Evolutionary conservation across 2,113 vertebrate species (phyloP).

Genomic region (Neotragus pygmaeus): DNA sequence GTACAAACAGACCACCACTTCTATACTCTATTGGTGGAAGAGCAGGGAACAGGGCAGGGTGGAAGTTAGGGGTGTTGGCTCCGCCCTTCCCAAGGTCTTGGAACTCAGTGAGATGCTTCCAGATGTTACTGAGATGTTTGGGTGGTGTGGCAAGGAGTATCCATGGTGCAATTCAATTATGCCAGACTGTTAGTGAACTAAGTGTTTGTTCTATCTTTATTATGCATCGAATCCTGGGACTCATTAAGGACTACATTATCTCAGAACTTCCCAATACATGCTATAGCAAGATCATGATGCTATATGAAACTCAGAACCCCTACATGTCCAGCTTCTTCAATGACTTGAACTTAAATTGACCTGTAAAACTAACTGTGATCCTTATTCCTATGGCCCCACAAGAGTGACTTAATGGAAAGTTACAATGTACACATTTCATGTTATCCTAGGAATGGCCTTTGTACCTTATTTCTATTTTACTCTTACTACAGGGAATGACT

Average conservation of each 20-base stretch:
- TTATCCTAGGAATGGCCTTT: not conserved
- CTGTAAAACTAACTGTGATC: not conserved
- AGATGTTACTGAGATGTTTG: not conserved
- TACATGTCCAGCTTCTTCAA: conserved; percentile 12
- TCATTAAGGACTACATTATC: not conserved
- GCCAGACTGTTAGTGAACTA: conserved; percentile 36
- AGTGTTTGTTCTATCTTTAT: conserved; percentile 46
- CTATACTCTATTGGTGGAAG: not conserved
- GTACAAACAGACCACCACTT: not conserved
- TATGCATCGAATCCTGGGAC: conserved; percentile 35
- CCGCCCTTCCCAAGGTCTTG: conserved; percentile 13
- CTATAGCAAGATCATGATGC: not conserved
- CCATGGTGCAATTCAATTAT: conserved; percentile 52
- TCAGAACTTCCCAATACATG: not conserved
- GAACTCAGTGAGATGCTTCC: not conserved
- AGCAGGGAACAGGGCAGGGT: not conserved
- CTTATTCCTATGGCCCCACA: not conserved
- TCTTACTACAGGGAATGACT: not conserved
- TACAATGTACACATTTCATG: not conserved
- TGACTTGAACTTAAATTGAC: conserved; percentile 21
- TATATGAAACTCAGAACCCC: not conserved
- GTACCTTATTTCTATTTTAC: not conserved
- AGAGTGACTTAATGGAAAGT: not conserved
- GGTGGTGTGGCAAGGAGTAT: conserved; percentile 30
- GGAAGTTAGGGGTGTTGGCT: not conserved